Evolutionary conservation across 53 echinoderm and acorn worm species (phyloP), one percentile per base, ranked within the genome.

Genomic region (Holothuria scabra): DNA sequence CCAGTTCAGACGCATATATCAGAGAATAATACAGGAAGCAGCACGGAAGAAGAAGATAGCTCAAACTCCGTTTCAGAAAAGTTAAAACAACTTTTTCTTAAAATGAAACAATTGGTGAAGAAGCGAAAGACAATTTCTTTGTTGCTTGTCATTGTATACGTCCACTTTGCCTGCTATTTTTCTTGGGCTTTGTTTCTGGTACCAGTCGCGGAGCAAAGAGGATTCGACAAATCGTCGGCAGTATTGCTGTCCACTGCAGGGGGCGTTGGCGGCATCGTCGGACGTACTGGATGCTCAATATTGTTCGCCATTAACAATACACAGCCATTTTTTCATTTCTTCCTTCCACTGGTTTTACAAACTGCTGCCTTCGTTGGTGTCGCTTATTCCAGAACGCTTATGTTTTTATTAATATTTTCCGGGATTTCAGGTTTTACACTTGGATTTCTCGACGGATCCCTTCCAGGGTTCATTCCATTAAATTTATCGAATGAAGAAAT

Each of bases 121-220:
- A 21, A n/a, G 31, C 69, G 19, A 21, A 30, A 33, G 8, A 33
- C n/a, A 34, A 34, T 32, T 22, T 20, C 32, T 6, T 69, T 34
- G 13, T 34, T 69, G 13, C 38, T 69, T 22, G 11, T 69, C 5
- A 69, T 69, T 22, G 69, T 33, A 10, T 69, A 20, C 10, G 34
- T 34, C 11, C 69, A 69, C 20, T 69, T 69, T 33, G 69, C 34
- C 16, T 69, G 69, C 13, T 69, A 69, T 41, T 69, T 69, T 34
- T 69, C 69, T 22, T 69, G 69, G 69, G 69, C 35, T 11, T 8
- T 69, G 13, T 69, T 69, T 34, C 34, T 69, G 4, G 38, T 69
- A 12, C 69, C 34, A 22, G 69, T 69, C 11, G 69, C 69, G 12
- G 32, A 69, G 8, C 21, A 41, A 3, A 37, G 69, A 20, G 69